Evolutionary conservation across 2,113 vertebrate genomes (phyloP), one percentile per base, ranked within the genome.

Genomic region (Tinamus guttatus): DNA sequence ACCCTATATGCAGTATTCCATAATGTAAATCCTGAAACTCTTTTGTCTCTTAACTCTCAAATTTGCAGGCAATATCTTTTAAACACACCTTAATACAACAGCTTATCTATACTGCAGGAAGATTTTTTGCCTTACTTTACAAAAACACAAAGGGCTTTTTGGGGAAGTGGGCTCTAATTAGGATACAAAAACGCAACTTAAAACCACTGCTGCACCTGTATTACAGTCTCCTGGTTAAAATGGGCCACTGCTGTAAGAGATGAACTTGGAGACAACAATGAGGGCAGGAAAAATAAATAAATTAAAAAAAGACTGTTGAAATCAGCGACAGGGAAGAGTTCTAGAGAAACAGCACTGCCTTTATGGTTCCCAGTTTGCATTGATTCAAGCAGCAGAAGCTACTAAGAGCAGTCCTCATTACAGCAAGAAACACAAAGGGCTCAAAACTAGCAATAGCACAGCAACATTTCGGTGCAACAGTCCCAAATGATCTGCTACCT

Each of bases 301-400:
- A 54, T 11, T n/a, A n/a, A 95, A 88, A 90, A 65, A 32, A 90
- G 85, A 84, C n/a, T 41, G 69, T 3, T 81, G 83, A 93, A 94
- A 95, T 27, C 38, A 80, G 28, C 24, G 40, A 85, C 79, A 49
- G 79, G 28, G 69, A 88, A 74, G 85, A 94, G 88, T 77, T 76
- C 65, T 3, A 94, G 80, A 76, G 86, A 93, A 92, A 78, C 85
- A 94, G 88, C 93, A 76, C 56, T 0, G 7, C 83, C 54, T 95
- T 96, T 95, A 68, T 86, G 92, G 90, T 65, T 65, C 22, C 74
- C 70, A 36, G 80, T 84, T 93, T 86, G 90, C 94, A 96, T 92
- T 58, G 93, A 97, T 92, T 81, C 2, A 20, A 91, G 81, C 87
- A 82, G 20, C 93, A 91, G 75, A 86, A 92, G 87, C 81, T 95